Evolutionary conservation across 2,797 vertebrate species (phyloP).

Genomic region (Notolepis coatsorum): DNA sequence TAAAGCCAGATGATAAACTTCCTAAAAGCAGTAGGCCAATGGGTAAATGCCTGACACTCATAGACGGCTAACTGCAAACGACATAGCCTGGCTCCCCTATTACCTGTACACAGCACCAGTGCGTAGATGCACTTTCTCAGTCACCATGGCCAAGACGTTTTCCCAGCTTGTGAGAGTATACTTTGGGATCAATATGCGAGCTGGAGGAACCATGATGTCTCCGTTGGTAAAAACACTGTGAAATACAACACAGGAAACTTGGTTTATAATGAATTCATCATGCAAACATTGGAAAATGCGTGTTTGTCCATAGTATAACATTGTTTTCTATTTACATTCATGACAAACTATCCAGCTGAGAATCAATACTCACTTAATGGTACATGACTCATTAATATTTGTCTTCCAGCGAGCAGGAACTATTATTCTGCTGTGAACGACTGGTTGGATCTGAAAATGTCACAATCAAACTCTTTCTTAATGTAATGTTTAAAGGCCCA

Average conservation of each 20-base stretch:
- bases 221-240: slow-evolving; percentile 81
- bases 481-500: not conserved
- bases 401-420: slow-evolving; percentile 83
- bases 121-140: slow-evolving; percentile 75
- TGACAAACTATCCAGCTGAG: slow-evolving; percentile 36
- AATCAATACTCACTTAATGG: slow-evolving; percentile 79
- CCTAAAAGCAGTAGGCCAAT: not conserved
- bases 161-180: slow-evolving; percentile 79
- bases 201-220: slow-evolving; percentile 71
- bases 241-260: slow-evolving; percentile 32
- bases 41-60: not conserved
- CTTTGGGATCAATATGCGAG: slow-evolving; percentile 77
- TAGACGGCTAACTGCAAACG: slow-evolving; percentile 1
- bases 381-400: slow-evolving; percentile 68
- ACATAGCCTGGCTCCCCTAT: too few relatives aligned
- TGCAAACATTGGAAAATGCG: not conserved
- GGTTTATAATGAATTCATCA: not conserved
- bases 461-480: too few relatives aligned
- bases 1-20: too few relatives aligned
- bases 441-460: slow-evolving; percentile 78
- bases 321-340: not conserved
- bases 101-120: slow-evolving; percentile 78
- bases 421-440: slow-evolving; percentile 80
- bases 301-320: not conserved
- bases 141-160: slow-evolving; percentile 74